These are phyloP conservation scores for Sabatieria punctata DNA, from an alignment of 2,888 invertebrate species.

Conservation along the genomic window DNA sequence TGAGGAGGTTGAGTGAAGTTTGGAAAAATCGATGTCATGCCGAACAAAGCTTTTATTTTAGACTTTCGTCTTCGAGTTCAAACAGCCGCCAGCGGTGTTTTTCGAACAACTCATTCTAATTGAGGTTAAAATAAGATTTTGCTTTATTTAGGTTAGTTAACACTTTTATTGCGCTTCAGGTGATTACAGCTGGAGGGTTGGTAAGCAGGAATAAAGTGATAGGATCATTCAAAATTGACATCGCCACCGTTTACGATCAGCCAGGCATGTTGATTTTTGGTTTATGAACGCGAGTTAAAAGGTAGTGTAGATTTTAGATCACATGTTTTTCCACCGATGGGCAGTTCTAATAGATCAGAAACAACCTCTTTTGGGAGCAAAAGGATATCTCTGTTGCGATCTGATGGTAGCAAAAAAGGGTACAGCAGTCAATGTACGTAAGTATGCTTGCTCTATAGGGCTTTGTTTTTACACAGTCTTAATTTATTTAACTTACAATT, in stretches of 20 bases:
- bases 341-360: constrained; percentile 73
- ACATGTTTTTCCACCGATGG: constrained; percentile 85
- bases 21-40: not conserved
- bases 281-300: too few relatives aligned
- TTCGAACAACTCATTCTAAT: constrained; percentile 78
- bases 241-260: constrained; percentile 65
- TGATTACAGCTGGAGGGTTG: constrained; percentile 62
- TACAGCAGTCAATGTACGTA: constrained; percentile 55
- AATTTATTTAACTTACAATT: too few relatives aligned
- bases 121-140: constrained; percentile 37
- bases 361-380: constrained; percentile 64
- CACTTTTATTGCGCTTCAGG: too few relatives aligned
- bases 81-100: constrained; percentile 74
- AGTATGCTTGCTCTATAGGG: too few relatives aligned
- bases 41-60: constrained; percentile 39
- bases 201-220: constrained; percentile 49
- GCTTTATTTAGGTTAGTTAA: too few relatives aligned
- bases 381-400: constrained; percentile 78
- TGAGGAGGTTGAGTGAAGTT: constrained; percentile 4
- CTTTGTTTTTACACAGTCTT: too few relatives aligned
- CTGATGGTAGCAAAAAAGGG: constrained; percentile 79
- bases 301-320: too few relatives aligned
- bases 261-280: constrained; percentile 44
- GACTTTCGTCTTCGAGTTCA: constrained; percentile 88
- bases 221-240: constrained; percentile 67